Evolutionary conservation across 2,888 invertebrate species (phyloP), one percentile per base, ranked within the genome.

Genomic region (Aphelenchoides bicaudatus): DNA sequence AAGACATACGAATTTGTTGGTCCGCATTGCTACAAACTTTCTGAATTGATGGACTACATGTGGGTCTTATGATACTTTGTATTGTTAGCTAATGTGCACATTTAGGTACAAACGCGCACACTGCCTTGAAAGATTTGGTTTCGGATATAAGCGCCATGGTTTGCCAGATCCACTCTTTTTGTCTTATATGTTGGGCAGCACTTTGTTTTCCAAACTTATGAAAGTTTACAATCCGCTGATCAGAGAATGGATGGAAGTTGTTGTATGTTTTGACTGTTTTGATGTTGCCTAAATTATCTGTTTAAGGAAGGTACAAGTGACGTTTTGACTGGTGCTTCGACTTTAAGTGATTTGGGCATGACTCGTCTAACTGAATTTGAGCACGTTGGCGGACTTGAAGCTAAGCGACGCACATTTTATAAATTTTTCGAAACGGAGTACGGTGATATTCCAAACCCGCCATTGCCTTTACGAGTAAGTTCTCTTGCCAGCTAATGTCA

Each of bases 341-440:
- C 80, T 0, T 69, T 83, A 38, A 76, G 78, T 58, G 82, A 83
- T 65, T 73, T 83, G 10, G 82, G 82, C n/a, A 78, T 82, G 16
- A 68, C 74, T 8, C 64, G 72, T 29, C 68, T 81, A 58, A 78
- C 78, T 3, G 72, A 70, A 25, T 72, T 82, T 58, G 81, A 81
- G 56, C 62, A 67, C 43, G 63, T 69, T 58, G 76, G 75, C 25
- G 76, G 71, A 16, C 46, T 31, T 19, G 65, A 60, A 43, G 70
- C 71, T 16, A 65, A 67, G 58, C 61, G 65, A 48, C 65, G 66
- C 34, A 70, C 71, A 28, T 74, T 76, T 68, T 58, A 67, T 54
- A 63, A 65, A 34, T 73, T 69, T 61, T 73, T 61, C 63, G 74
- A 75, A 46, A 74, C 74, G 47, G 67, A 71, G 51, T 64, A 66